Percentiles rank a stretch among this genome's conserved stretches.
phyloP scores from a whole-genome alignment of 2,797 vertebrate species.

The Bovichtus diacanthus region DNA sequence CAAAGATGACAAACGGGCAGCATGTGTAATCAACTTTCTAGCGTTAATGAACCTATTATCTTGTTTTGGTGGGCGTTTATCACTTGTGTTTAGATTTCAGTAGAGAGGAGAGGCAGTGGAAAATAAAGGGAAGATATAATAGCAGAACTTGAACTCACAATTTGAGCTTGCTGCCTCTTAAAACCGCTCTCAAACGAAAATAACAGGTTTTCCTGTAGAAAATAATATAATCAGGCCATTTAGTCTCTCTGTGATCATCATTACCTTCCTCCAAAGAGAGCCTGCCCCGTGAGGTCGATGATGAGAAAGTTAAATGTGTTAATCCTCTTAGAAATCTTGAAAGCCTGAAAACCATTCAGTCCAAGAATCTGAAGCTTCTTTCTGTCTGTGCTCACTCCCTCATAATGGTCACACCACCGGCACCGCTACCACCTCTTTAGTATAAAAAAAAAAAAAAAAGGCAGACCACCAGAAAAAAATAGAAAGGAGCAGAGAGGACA shows the following conservation, averaged over 20 bases:
- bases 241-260: constrained; percentile 35
- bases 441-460: constrained; percentile 18
- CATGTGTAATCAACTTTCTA: constrained; percentile 58
- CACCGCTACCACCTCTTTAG: constrained; percentile 18
- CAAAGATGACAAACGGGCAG: constrained; percentile 64
- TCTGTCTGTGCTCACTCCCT: background rate
- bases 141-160: constrained; percentile 27
- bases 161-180: constrained; percentile 34
- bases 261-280: constrained; percentile 22
- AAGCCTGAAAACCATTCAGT: constrained; percentile 33
- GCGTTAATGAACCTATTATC: constrained; percentile 62
- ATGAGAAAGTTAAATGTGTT: constrained; percentile 46
- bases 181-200: constrained; percentile 33
- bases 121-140: constrained; percentile 28
- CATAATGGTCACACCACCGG: constrained; percentile 7
- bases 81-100: constrained; percentile 29
- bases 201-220: constrained; percentile 25
- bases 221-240: constrained; percentile 47
- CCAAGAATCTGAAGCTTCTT: constrained; percentile 18
- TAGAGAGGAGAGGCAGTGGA: constrained; percentile 20
- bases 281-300: constrained; percentile 17
- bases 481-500: constrained; percentile 23
- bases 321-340: constrained; percentile 44
- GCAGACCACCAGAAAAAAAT: constrained; percentile 36
- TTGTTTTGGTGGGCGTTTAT: constrained; percentile 40